These are phyloP conservation scores for Mirounga angustirostris DNA, from an alignment of 2,113 vertebrate genomes.

Conservation along the genomic window DNA sequence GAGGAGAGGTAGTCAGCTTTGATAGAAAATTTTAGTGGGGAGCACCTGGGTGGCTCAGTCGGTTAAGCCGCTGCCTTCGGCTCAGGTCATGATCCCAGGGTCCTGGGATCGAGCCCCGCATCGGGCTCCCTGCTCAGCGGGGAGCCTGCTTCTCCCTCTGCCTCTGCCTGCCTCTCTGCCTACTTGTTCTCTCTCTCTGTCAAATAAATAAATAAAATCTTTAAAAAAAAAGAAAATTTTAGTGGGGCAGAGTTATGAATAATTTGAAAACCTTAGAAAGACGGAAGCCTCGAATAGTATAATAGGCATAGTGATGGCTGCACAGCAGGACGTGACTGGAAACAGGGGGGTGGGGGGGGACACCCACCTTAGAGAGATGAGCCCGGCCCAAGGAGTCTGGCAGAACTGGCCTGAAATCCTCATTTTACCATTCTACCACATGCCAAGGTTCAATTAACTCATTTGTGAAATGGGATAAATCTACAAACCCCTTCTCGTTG, in stretches of 20 bases:
- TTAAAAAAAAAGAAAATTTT: background rate
- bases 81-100: no score
- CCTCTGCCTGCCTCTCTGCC: no score
- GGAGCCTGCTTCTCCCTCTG: no score
- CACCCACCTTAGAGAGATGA: rapidly evolving
- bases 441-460: background rate
- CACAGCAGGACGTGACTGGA: background rate
- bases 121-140: no score
- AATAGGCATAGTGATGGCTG: background rate
- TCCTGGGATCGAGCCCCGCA: no score
- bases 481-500: background rate
- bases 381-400: background rate
- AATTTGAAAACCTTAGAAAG: conserved; percentile 14
- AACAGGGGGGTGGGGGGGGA: background rate
- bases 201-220: no score
- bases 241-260: background rate
- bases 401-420: background rate
- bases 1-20: background rate
- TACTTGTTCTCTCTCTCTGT: no score
- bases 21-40: background rate
- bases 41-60: no score
- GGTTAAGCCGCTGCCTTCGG: no score
- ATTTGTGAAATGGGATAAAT: background rate
- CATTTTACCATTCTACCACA: background rate
- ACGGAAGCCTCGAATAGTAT: background rate